Conservation (phyloP, 2,888 invertebrate genomes). For the Dimorphilus gyrociliatus region DNA sequence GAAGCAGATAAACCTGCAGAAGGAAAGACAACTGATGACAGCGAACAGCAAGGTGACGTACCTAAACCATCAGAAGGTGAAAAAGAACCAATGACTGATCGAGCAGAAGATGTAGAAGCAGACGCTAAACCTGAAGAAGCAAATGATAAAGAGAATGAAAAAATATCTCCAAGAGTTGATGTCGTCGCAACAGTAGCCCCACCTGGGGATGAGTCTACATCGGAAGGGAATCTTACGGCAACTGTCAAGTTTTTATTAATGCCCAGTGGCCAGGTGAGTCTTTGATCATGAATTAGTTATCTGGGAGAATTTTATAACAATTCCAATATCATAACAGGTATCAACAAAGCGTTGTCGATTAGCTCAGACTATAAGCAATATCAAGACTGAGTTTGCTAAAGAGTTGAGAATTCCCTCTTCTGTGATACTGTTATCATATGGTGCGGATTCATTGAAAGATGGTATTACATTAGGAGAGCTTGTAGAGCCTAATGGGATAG, state of each 20-base stretch:
- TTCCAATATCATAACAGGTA: too few species aligned
- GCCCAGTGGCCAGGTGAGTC: conserved; percentile 32
- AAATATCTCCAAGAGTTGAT: conserved; percentile 2
- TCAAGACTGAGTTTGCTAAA: conserved; percentile 28
- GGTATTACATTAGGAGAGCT: conserved; percentile 23
- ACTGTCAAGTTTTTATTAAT: conserved; percentile 35
- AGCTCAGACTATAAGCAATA: conserved; percentile 24
- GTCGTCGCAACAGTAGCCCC: not conserved
- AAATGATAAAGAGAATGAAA: not conserved
- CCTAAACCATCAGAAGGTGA: conserved; percentile 2
- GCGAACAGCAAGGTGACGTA: conserved; percentile 1
- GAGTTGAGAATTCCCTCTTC: conserved; percentile 29
- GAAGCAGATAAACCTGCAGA: conserved; percentile 3
- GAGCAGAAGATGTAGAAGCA: conserved; percentile 5
- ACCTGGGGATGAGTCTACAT: conserved; percentile 5
- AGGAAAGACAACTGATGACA: conserved; percentile 2
- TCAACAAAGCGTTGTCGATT: conserved; percentile 29
- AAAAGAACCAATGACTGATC: conserved; percentile 1
- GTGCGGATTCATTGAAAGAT: conserved; percentile 24
- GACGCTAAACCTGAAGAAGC: conserved; percentile 3
- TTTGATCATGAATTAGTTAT: too few species aligned
- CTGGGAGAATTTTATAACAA: too few species aligned
- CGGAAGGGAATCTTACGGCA: too few species aligned
- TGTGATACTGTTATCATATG: conserved; percentile 27
- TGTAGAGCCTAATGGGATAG: conserved; percentile 33